Percentiles rank a stretch among this genome's conserved stretches.
Evolutionary conservation across 2,797 vertebrate species (phyloP).

Genomic region (Sebastes alutus): DNA sequence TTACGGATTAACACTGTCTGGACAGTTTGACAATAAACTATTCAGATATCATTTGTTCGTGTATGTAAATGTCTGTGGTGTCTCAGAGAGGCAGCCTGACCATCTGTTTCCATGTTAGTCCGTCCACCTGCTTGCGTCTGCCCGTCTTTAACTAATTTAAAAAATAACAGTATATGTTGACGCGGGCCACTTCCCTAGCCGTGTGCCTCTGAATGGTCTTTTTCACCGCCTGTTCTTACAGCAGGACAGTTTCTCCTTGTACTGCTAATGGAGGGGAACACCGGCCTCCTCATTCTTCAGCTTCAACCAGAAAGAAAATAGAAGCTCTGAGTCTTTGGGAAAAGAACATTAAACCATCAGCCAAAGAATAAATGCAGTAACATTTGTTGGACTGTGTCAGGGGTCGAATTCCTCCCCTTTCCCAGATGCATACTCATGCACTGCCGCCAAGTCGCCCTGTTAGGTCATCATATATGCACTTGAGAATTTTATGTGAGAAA

Average conservation of each 20-base stretch:
- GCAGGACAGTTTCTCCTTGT: slow-evolving; percentile 25
- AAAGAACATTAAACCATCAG: slow-evolving; percentile 78
- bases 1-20: slow-evolving; percentile 46
- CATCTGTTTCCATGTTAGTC: slow-evolving; percentile 60
- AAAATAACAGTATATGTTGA: slow-evolving; percentile 24
- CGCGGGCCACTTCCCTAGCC: neutral
- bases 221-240: slow-evolving; percentile 28
- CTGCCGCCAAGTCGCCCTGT: slow-evolving; percentile 61
- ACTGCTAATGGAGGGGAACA: slow-evolving; percentile 50
- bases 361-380: slow-evolving; percentile 74
- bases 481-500: slow-evolving; percentile 71
- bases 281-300: slow-evolving; percentile 42
- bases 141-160: slow-evolving; percentile 23
- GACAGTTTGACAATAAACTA: slow-evolving; percentile 58
- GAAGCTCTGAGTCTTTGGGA: slow-evolving; percentile 68
- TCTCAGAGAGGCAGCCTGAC: slow-evolving; percentile 28
- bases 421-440: slow-evolving; percentile 73
- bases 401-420: slow-evolving; percentile 75
- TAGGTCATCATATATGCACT: slow-evolving; percentile 60
- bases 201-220: slow-evolving; percentile 11
- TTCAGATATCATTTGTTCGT: slow-evolving; percentile 60
- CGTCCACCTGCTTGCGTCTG: slow-evolving; percentile 49
- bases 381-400: slow-evolving; percentile 74
- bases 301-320: slow-evolving; percentile 55
- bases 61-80: slow-evolving; percentile 48